Base-by-base conservation (phyloP, 2,888 invertebrate genomes). In the Sinohyriopsis cumingii region DNA sequence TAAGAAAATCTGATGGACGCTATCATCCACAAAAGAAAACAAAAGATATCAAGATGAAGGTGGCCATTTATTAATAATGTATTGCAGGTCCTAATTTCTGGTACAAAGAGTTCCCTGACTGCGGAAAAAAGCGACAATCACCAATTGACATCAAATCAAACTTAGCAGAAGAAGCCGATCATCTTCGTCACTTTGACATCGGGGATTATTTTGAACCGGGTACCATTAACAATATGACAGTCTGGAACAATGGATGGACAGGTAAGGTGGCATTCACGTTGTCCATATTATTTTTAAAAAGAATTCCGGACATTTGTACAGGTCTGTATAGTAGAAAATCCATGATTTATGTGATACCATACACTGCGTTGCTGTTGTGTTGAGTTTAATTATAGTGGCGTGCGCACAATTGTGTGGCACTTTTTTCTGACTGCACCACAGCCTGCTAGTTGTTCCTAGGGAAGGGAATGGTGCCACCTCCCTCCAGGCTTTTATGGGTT, bases 121-220 rank as follows among this genome's bases (percentile, higher is more conserved):
- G 82, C 67, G 72, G 74, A 0, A 78, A 81, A n/a, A 59, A 73
- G 4, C 75, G 73, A 33, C 82, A 83, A 73, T 81, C 81, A 4
- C 82, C 82, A 3, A 76, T 83, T 55, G 69, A 81, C 57, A 81
- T 83, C 59, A 63, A 72, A 25, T 72, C 76, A 20, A 56, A 65
- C 15, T n/a, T 60, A 19, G 75, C 76, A 0, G 69, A 78, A 25
- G 71, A 73, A 25, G 71, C 76, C 55, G 62, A 69, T 2, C 45
- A 57, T 6, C 68, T 83, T 18, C 55, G 71, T 5, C 67, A 65
- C 0, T 77, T 77, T 65, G 55, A 65, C n/a, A 72, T 77, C 69
- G 59, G 68, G 55, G 77, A 75, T n/a, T 77, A 77, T 67, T 65
- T 75, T 55, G 61, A 72, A 62, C 67, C 59, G 1, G 57, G 65